A percentile compares a stretch with the other conserved stretches of the same genome.
phyloP scores from a whole-genome alignment of 2,797 vertebrate genomes.

The Neolamprologus multifasciatus region DNA sequence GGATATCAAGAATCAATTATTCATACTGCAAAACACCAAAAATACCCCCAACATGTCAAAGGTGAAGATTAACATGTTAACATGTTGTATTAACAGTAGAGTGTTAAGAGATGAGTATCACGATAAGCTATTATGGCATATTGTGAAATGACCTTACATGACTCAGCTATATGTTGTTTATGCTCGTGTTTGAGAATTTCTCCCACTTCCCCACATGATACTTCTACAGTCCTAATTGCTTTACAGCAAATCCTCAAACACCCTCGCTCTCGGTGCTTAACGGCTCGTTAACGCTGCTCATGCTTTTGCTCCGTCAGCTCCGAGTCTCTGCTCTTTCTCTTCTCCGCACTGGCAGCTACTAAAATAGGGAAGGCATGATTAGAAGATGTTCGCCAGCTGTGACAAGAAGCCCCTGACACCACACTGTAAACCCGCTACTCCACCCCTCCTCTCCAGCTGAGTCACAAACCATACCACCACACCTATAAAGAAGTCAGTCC shows the following conservation, averaged over 20 bases:
- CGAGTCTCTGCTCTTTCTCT: not conserved
- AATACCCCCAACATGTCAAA: not conserved
- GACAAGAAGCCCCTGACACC: not conserved
- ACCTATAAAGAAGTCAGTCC: not conserved
- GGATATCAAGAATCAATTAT: not conserved
- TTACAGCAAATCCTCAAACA: not conserved
- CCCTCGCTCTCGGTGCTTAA: accelerated
- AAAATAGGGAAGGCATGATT: not conserved
- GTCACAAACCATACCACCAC: not conserved
- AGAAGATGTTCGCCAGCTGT: not conserved
- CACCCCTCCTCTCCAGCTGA: not conserved
- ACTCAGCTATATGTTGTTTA: not conserved
- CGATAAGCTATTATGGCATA: not conserved
- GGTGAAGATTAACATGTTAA: not conserved
- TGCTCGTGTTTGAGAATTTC: not conserved
- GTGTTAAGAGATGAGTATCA: not conserved
- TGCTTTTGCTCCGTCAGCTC: not conserved
- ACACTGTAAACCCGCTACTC: not conserved
- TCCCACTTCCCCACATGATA: not conserved
- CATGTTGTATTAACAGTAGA: not conserved
- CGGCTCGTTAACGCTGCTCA: not conserved
- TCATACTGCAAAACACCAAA: not conserved
- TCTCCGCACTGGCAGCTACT: not conserved
- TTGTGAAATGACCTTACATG: not conserved
- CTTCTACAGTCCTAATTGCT: not conserved